These are phyloP conservation scores for Parascotia fuliginaria DNA, from an alignment of 2,888 invertebrate species.

Conservation along the genomic window DNA sequence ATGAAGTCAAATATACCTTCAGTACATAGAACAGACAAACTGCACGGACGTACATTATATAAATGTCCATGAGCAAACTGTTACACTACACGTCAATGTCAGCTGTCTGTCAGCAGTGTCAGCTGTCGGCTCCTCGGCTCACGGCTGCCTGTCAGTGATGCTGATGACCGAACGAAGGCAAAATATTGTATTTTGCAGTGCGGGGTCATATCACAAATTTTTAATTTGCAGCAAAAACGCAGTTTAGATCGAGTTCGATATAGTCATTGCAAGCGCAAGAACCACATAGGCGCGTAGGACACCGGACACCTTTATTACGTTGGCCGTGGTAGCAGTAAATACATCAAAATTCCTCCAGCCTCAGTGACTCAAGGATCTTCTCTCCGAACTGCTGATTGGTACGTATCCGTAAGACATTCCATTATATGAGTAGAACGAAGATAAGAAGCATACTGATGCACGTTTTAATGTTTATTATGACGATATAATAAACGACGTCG, in stretches of 20 bases:
- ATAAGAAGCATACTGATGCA: too few relatives aligned
- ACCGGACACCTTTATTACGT: constrained; percentile 7
- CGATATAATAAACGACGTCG: too few relatives aligned
- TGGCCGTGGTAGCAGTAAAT: constrained; percentile 22
- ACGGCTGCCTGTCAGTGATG: constrained; percentile 1
- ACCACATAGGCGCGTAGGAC: not conserved
- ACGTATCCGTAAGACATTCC: constrained; percentile 37
- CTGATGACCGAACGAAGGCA: not conserved
- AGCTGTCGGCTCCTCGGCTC: too few relatives aligned
- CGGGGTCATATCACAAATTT: too few relatives aligned
- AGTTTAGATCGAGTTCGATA: not conserved
- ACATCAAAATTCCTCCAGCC: constrained; percentile 76
- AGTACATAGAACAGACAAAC: too few relatives aligned
- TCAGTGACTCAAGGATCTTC: constrained; percentile 65
- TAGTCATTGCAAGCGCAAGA: not conserved
- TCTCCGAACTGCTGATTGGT: constrained; percentile 76
- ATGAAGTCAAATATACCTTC: too few relatives aligned
- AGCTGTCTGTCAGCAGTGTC: not conserved
- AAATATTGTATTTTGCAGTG: not conserved
- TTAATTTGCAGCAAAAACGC: too few relatives aligned
- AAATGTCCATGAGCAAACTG: too few relatives aligned
- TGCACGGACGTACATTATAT: too few relatives aligned
- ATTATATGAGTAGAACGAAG: too few relatives aligned
- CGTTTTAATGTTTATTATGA: too few relatives aligned
- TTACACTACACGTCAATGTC: not conserved